phyloP scores from a whole-genome alignment of 2,113 vertebrate genomes.

The Butorides virescens region DNA sequence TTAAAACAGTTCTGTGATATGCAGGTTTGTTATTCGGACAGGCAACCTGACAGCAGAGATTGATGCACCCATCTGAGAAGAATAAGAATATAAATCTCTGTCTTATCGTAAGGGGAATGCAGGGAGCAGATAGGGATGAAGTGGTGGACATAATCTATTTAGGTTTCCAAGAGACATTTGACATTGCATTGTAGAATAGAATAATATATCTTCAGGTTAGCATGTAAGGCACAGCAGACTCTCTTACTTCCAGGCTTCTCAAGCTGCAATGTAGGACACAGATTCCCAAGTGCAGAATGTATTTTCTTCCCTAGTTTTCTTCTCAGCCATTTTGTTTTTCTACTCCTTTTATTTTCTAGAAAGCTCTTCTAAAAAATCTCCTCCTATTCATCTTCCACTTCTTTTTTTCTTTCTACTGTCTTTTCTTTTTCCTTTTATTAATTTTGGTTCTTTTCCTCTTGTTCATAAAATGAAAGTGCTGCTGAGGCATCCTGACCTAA shows the following conservation, averaged over 20 bases:
- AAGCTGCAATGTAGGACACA: neutral
- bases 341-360: neutral
- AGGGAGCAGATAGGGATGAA: constrained; percentile 52
- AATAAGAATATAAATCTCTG: constrained; percentile 73
- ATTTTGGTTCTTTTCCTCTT: neutral
- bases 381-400: neutral
- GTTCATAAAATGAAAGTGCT: neutral
- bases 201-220: constrained; percentile 48
- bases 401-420: neutral
- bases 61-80: constrained; percentile 57
- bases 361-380: neutral
- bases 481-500: neutral
- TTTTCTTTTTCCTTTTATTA: neutral
- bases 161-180: constrained; percentile 53
- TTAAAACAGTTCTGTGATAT: constrained; percentile 66
- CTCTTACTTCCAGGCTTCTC: neutral
- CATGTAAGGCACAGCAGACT: neutral
- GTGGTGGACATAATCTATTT: constrained; percentile 54
- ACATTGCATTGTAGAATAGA: constrained; percentile 35
- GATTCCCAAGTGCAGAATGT: neutral
- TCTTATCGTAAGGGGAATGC: constrained; percentile 59
- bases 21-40: constrained; percentile 54
- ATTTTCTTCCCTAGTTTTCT: neutral
- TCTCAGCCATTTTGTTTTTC: neutral
- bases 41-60: constrained; percentile 59